Conservation (phyloP, 2,113 vertebrate species). For the Cottus gobio region DNA sequence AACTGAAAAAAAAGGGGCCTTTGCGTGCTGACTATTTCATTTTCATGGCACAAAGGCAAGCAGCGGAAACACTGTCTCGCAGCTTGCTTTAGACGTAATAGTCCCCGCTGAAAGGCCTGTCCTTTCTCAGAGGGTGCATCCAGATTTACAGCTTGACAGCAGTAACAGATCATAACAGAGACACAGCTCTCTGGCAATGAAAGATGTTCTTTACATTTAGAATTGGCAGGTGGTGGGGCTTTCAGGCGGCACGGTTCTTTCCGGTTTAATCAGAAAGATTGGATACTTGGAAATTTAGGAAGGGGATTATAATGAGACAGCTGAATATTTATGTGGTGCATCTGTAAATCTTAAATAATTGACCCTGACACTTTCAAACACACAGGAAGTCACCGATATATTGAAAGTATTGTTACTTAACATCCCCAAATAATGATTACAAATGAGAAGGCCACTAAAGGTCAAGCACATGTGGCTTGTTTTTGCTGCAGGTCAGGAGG, state of each 20-base stretch:
- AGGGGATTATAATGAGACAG: constrained; percentile 31
- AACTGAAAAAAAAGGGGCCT: constrained; percentile 22
- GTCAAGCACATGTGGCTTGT: constrained; percentile 20
- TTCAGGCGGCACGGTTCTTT: constrained; percentile 37
- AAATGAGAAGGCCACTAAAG: constrained; percentile 22
- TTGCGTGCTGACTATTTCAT: constrained; percentile 63
- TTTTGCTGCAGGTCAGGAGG: background rate
- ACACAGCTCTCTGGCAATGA: constrained; percentile 42
- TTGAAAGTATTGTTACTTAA: constrained; percentile 20
- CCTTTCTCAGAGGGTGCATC: constrained; percentile 66
- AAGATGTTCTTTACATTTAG: constrained; percentile 56
- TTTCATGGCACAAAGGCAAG: constrained; percentile 52
- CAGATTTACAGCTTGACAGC: constrained; percentile 78
- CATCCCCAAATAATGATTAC: constrained; percentile 24
- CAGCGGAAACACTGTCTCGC: constrained; percentile 57
- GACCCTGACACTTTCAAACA: constrained; percentile 19
- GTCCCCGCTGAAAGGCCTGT: constrained; percentile 67
- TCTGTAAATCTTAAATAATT: constrained; percentile 30
- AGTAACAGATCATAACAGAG: constrained; percentile 67
- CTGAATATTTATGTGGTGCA: constrained; percentile 21
- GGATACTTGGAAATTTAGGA: constrained; percentile 40
- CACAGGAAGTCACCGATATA: constrained; percentile 17
- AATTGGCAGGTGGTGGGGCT: constrained; percentile 59
- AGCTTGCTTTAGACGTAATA: constrained; percentile 63
- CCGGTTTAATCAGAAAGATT: constrained; percentile 49